Conservation (phyloP, 2,888 invertebrate genomes). For the Keiferia lycopersicella region DNA sequence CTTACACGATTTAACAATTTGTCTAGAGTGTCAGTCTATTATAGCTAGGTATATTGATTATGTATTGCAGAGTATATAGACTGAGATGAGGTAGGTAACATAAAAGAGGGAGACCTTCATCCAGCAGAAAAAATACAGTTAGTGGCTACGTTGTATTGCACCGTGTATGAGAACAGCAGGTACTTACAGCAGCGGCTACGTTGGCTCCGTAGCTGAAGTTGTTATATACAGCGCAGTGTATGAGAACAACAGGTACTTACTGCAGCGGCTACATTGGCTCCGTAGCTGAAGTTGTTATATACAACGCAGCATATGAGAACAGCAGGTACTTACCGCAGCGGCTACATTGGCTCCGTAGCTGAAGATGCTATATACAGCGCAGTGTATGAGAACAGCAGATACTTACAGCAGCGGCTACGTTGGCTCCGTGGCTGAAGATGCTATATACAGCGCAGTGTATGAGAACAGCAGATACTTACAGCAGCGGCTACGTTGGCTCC, state of each 20-base stretch:
- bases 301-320: no score
- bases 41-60: background rate
- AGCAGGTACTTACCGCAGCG: background rate
- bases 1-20: no score
- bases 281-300: constrained; percentile 53
- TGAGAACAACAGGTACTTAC: constrained; percentile 75
- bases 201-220: background rate
- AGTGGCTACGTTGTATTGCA: no score
- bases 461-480: constrained; percentile 81
- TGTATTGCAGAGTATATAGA: no score
- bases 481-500: no score
- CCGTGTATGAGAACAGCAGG: background rate
- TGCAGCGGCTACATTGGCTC: no score
- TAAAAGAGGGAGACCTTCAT: no score
- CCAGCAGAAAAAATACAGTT: no score
- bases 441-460: constrained; percentile 74
- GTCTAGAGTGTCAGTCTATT: no score
- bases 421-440: constrained; percentile 59
- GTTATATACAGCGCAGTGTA: background rate
- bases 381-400: constrained; percentile 19
- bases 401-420: no score
- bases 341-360: background rate
- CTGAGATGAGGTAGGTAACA: no score
- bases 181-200: background rate
- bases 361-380: background rate